A percentile compares a stretch with the other conserved stretches of the same genome.
phyloP scores from a whole-genome alignment of 2,888 invertebrate genomes.

The Nomada ferruginata region DNA sequence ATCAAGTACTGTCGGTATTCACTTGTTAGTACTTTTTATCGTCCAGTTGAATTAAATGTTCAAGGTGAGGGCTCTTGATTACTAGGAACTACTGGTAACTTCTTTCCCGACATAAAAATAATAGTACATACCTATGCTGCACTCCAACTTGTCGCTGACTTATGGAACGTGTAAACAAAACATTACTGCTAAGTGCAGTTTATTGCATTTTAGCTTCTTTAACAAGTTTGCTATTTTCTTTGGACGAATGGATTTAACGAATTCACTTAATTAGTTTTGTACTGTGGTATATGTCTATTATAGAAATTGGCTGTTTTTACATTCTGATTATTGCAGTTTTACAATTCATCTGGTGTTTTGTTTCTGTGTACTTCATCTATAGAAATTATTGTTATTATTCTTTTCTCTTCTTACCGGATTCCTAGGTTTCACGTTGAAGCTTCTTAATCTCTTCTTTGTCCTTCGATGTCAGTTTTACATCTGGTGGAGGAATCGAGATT shows the following conservation, averaged over 20 bases:
- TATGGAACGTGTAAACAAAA: too few relatives aligned
- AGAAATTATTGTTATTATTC: background rate
- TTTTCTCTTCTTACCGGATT: background rate
- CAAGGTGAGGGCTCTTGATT: background rate
- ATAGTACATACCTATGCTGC: too few relatives aligned
- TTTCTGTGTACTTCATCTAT: too few relatives aligned
- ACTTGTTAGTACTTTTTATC: background rate
- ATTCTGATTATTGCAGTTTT: background rate
- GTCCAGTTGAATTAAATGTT: background rate
- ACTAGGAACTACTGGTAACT: background rate
- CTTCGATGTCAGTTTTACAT: slow-evolving; percentile 65
- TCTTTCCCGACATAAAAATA: background rate
- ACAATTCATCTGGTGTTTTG: background rate
- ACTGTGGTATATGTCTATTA: too few relatives aligned
- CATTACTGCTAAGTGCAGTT: too few relatives aligned
- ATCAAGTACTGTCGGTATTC: background rate
- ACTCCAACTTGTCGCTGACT: too few relatives aligned
- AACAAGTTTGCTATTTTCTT: too few relatives aligned
- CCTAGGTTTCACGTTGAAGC: slow-evolving; percentile 23
- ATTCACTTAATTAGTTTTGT: too few relatives aligned
- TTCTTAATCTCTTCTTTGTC: slow-evolving; percentile 66
- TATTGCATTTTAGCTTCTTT: too few relatives aligned
- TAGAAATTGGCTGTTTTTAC: background rate
- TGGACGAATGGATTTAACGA: too few relatives aligned
- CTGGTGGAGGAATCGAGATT: slow-evolving; percentile 46